Percentiles rank a stretch among this genome's conserved stretches.
These are phyloP conservation scores for Taurulus bubalis DNA, from an alignment of 2,113 vertebrate genomes.

Conservation along the genomic window DNA sequence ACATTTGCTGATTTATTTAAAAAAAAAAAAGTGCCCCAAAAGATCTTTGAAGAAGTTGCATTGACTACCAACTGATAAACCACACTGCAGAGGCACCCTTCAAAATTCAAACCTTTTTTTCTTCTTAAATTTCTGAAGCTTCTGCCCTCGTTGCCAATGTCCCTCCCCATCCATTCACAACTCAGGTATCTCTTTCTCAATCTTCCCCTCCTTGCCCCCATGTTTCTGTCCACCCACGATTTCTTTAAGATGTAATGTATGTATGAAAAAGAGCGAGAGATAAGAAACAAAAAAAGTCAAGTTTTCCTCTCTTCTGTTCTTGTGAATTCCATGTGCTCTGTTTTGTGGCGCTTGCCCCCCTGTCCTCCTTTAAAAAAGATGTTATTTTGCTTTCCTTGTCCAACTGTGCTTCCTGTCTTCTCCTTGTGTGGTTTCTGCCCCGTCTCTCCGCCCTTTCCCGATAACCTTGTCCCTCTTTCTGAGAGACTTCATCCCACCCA, in stretches of 20 bases:
- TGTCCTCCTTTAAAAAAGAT: conserved; percentile 15
- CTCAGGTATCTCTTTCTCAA: conserved; percentile 72
- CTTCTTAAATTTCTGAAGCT: neutral
- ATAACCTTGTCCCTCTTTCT: conserved; percentile 22
- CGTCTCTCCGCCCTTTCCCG: conserved; percentile 2
- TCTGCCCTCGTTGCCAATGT: neutral
- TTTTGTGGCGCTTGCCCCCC: conserved; percentile 9
- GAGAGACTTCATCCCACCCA: conserved; percentile 4
- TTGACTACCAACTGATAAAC: neutral
- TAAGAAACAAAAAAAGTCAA: conserved; percentile 13
- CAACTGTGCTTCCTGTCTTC: conserved; percentile 58
- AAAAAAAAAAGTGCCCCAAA: no score
- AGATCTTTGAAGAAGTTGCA: conserved; percentile 10
- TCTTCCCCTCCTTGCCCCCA: conserved; percentile 4
- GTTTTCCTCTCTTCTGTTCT: conserved; percentile 41
- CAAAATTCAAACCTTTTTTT: neutral
- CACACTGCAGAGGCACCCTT: conserved; percentile 34
- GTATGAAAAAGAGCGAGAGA: conserved; percentile 28
- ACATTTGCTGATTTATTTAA: neutral
- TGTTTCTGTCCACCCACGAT: conserved; percentile 51
- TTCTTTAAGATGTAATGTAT: conserved; percentile 58
- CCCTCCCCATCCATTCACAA: conserved; percentile 49
- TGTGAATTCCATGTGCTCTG: conserved; percentile 44
- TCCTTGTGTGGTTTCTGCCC: conserved; percentile 28
- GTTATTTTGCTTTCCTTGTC: conserved; percentile 44